A percentile compares a stretch with the other conserved stretches of the same genome.
Evolutionary conservation across 1,140 invertebrate genomes (phyloP).

Genomic region (Stegodyphus mimosarum): DNA sequence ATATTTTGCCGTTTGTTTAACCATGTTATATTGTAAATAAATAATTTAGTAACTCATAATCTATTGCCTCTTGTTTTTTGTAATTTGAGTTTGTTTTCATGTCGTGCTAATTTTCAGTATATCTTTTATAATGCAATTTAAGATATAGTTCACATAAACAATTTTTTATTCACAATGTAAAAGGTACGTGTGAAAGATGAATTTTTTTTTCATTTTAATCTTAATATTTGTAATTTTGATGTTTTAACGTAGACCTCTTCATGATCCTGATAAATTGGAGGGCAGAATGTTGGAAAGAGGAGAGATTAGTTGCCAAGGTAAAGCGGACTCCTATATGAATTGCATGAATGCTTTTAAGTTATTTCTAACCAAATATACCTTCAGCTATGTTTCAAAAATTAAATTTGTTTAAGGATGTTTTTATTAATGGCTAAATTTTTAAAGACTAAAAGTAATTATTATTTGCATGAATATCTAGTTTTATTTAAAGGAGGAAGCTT

Average conservation of each 20-base stretch:
- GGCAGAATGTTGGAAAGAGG: no score
- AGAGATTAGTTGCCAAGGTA: no score
- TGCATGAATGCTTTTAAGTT: no score
- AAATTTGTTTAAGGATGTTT: no score
- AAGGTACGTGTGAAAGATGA: background rate
- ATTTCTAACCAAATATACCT: no score
- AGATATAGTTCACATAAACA: background rate
- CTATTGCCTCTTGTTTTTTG: background rate
- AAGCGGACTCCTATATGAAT: no score
- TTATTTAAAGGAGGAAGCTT: no score
- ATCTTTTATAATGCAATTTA: background rate
- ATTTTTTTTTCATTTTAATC: background rate
- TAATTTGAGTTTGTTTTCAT: background rate
- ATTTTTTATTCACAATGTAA: no score
- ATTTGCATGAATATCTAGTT: no score
- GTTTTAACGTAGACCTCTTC: background rate
- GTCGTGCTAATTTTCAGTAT: background rate
- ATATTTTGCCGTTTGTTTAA: background rate
- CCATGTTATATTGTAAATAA: conserved; percentile 7
- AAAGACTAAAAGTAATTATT: no score
- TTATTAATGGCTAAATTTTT: no score
- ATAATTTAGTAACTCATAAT: background rate
- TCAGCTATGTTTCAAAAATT: no score
- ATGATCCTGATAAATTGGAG: background rate
- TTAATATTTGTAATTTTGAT: background rate